These are phyloP conservation scores for Amphipyra tragopoginis DNA, from an alignment of 2,888 invertebrate species.

Conservation along the genomic window DNA sequence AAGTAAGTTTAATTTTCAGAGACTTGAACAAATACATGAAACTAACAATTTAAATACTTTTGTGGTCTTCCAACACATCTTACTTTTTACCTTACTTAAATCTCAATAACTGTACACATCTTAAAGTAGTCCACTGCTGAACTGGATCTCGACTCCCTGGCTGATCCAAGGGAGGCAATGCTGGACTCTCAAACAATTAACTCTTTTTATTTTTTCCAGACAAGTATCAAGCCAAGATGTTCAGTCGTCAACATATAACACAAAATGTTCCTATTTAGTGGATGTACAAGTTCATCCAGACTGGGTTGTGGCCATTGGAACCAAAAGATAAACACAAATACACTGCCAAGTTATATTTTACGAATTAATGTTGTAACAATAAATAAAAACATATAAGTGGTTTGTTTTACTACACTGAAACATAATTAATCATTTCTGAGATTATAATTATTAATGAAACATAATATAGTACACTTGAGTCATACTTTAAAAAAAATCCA, in stretches of 20 bases:
- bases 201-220: slow-evolving; percentile 69
- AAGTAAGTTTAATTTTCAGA: slow-evolving; percentile 70
- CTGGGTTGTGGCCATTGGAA: slow-evolving; percentile 87
- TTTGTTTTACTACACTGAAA: slow-evolving; percentile 43
- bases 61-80: too few relatives aligned
- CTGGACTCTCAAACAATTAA: neutral
- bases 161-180: neutral
- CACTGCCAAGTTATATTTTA: slow-evolving; percentile 25
- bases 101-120: too few relatives aligned
- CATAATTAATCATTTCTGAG: slow-evolving; percentile 28
- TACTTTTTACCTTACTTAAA: too few relatives aligned
- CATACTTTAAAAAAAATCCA: slow-evolving; percentile 16
- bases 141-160: too few relatives aligned
- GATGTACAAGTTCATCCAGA: slow-evolving; percentile 87
- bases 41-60: too few relatives aligned
- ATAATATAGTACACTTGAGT: neutral
- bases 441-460: slow-evolving; percentile 14
- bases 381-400: slow-evolving; percentile 32
- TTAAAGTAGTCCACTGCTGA: too few relatives aligned
- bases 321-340: slow-evolving; percentile 73
- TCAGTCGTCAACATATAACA: slow-evolving; percentile 83
- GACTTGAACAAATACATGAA: neutral
- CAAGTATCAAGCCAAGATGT: slow-evolving; percentile 81
- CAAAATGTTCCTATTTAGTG: slow-evolving; percentile 86
- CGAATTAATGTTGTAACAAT: slow-evolving; percentile 34